Conservation (phyloP, 2,797 vertebrate species). For the Salmo trutta region DNA sequence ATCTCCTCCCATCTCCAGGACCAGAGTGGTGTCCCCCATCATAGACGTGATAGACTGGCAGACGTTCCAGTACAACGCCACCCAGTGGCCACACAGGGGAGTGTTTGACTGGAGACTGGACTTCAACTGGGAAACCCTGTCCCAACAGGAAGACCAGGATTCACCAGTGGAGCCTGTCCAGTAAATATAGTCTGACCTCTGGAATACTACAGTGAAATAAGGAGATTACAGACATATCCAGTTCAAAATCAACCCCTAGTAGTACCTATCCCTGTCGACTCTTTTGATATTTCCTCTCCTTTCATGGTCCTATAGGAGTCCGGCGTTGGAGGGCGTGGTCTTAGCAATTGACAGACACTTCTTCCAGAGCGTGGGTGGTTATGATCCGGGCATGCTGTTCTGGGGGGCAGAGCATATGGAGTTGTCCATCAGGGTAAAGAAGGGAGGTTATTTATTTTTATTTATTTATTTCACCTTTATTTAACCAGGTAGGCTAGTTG, state of each 20-base stretch:
- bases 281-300: neutral
- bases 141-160: conserved; percentile 59
- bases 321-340: conserved; percentile 78
- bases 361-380: conserved; percentile 87
- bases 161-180: conserved; percentile 77
- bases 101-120: conserved; percentile 87
- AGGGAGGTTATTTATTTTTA: too few species aligned
- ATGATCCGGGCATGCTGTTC: conserved; percentile 82
- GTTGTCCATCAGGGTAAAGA: conserved; percentile 85
- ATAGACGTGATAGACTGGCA: conserved; percentile 86
- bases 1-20: conserved; percentile 66
- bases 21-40: conserved; percentile 82
- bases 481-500: too few species aligned
- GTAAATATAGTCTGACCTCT: conserved; percentile 60
- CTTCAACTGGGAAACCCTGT: conserved; percentile 82
- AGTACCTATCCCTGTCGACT: neutral
- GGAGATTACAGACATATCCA: neutral
- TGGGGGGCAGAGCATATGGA: conserved; percentile 84
- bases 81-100: conserved; percentile 75
- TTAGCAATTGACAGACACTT: conserved; percentile 83
- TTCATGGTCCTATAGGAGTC: conserved; percentile 73
- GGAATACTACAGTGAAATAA: too few species aligned
- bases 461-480: too few species aligned
- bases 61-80: conserved; percentile 82
- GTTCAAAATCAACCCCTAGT: neutral